Base-by-base conservation (phyloP, 2,888 invertebrate genomes). In the Frankliniella intonsa region DNA sequence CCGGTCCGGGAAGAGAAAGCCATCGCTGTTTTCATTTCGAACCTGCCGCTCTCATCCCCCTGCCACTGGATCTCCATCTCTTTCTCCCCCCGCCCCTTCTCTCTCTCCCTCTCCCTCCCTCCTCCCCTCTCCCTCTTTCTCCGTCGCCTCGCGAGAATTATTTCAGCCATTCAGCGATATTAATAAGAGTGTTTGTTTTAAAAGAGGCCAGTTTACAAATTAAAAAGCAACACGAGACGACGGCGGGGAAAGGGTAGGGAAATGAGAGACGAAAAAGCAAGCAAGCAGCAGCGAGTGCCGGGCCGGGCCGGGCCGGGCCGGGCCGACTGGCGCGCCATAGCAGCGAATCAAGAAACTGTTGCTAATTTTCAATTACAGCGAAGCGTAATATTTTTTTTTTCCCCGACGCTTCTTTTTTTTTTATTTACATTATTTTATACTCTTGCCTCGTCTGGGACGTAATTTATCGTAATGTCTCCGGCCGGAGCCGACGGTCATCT, bases 101-200 rank as follows among this genome's bases (percentile, higher is more conserved):
- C 25, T 22, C 25, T 12, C 17, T 10, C 55, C 11, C 17, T 55
- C 62, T 62, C 14, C 69, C 69, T 76, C 62, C 7, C 22, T 76
- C 55, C 8, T 7, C 55, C 5, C 55, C 55, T 19, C 19, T 55
- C 14, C n/a, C n/a, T 10, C 14, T 5, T 25, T 25, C 22, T 9
- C 22, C 69, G 38, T 38, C 5, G 38, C 38, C 38, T 38, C 5
- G 69, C 69, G 69, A 12, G 25, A 76, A 76, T 76, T 76, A 76
- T 25, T 25, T 25, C 69, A 25, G 69, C 69, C 69, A 76, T 76
- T 76, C 69, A 22, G 25, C 69, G 69, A 76, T 76, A 76, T 76
- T 76, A 76, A 76, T 76, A 76, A 76, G 69, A 76, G 69, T 76
- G 69, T 76, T 76, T 76, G 69, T 76, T 76, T 76, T 76, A 76